Conservation (phyloP, 2,888 invertebrate species). For the Sesia apiformis region DNA sequence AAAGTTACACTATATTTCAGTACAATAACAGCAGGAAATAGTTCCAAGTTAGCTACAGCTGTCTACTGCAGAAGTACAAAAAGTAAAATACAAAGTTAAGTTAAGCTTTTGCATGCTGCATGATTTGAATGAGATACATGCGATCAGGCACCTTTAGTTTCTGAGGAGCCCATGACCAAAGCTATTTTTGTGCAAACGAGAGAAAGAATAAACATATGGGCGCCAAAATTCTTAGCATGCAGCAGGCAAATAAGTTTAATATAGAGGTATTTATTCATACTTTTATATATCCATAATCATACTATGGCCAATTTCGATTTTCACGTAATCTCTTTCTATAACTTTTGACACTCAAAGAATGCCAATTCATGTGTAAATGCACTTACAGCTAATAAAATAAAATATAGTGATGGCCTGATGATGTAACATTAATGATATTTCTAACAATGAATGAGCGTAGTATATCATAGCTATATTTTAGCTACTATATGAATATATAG, state of each 20-base stretch:
- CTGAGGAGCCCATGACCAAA: constrained; percentile 32
- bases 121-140: constrained; percentile 51
- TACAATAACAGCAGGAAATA: too few species aligned
- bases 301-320: background rate
- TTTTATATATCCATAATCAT: background rate
- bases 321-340: background rate
- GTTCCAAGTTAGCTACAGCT: constrained; percentile 2
- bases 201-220: constrained; percentile 25
- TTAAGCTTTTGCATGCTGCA: constrained; percentile 72
- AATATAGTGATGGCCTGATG: constrained; percentile 26
- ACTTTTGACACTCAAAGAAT: background rate
- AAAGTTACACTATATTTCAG: background rate
- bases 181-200: constrained; percentile 41
- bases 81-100: constrained; percentile 20
- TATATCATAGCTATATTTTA: constrained; percentile 33
- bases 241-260: constrained; percentile 60
- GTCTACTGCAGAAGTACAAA: constrained; percentile 23
- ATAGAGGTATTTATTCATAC: constrained; percentile 1
- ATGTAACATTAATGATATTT: constrained; percentile 19
- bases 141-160: constrained; percentile 34
- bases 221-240: constrained; percentile 54
- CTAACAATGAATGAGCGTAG: constrained; percentile 36
- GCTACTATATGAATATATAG: constrained; percentile 31
- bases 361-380: background rate
- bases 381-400: constrained; percentile 38